Conservation (phyloP, 2,113 vertebrate species). For the Oriolus oriolus region DNA sequence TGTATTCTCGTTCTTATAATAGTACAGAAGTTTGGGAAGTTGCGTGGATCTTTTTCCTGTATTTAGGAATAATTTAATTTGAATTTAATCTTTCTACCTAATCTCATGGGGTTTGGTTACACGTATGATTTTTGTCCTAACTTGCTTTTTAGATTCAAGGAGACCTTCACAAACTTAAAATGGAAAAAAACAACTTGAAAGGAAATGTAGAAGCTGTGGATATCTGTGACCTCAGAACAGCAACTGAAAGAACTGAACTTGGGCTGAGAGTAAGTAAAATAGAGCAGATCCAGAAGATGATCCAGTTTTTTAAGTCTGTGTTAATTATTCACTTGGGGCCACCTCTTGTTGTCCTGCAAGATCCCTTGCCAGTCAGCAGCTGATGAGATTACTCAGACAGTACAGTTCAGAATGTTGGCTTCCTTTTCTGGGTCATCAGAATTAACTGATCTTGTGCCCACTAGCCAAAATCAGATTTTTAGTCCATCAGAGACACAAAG, state of each 20-base stretch:
- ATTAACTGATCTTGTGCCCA: background rate
- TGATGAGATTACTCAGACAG: background rate
- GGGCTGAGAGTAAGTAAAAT: conserved; percentile 71
- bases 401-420: background rate
- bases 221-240: conserved; percentile 67
- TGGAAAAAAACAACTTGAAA: conserved; percentile 30
- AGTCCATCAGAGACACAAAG: background rate
- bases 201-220: conserved; percentile 28
- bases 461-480: background rate
- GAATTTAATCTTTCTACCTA: background rate
- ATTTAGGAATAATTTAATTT: background rate
- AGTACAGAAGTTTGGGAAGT: background rate
- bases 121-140: background rate
- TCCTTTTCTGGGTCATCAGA: background rate
- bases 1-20: background rate
- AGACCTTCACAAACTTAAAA: conserved; percentile 73
- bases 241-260: conserved; percentile 68
- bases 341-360: background rate
- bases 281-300: background rate
- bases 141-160: conserved; percentile 73
- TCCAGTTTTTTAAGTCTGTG: rapidly evolving
- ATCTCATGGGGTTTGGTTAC: background rate
- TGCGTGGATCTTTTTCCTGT: rapidly evolving
- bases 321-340: background rate
- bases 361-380: background rate